These are phyloP conservation scores for Drosophila lutescens DNA, from an alignment of 2,888 invertebrate genomes.

Conservation along the genomic window DNA sequence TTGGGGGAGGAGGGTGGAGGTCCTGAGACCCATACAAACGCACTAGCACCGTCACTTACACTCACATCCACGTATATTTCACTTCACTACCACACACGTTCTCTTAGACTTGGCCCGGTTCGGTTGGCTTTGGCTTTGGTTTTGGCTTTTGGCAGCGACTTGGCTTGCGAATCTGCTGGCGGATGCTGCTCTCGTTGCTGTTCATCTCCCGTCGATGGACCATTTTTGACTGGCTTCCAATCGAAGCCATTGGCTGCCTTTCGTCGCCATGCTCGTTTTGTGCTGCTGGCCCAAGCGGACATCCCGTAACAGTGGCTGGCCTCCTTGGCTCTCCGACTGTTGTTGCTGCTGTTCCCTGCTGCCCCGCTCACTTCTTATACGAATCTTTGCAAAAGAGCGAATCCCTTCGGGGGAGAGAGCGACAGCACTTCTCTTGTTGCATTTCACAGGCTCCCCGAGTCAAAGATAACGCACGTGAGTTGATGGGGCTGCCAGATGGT, in stretches of 20 bases:
- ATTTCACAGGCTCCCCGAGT: conserved; percentile 39
- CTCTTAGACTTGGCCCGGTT: conserved; percentile 33
- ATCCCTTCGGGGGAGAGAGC: conserved; percentile 9
- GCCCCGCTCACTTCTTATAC: conserved; percentile 30
- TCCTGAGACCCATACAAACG: conserved; percentile 13
- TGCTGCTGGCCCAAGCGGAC: conserved; percentile 24
- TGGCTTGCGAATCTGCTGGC: conserved; percentile 40
- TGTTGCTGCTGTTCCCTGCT: conserved; percentile 8
- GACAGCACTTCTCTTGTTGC: conserved; percentile 60
- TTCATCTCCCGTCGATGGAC: conserved; percentile 83
- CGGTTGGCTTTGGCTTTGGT: conserved; percentile 31
- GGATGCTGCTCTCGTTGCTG: conserved; percentile 75
- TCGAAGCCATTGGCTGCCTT: conserved; percentile 45
- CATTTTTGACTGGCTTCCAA: conserved; percentile 83
- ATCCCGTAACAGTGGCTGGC: conserved; percentile 59
- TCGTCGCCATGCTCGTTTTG: conserved; percentile 18
- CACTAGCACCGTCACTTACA: conserved; percentile 17
- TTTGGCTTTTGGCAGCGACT: conserved; percentile 36
- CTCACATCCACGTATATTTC: conserved; percentile 27
- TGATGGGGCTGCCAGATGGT: conserved; percentile 4
- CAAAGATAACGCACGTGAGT: conserved; percentile 54
- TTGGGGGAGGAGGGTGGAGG: background rate
- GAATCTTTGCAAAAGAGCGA: conserved; percentile 42
- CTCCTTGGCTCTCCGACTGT: conserved; percentile 8
- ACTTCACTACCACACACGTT: conserved; percentile 41